phyloP scores from a whole-genome alignment of 1,140 invertebrate species.

The Mesaphorura yosii region DNA sequence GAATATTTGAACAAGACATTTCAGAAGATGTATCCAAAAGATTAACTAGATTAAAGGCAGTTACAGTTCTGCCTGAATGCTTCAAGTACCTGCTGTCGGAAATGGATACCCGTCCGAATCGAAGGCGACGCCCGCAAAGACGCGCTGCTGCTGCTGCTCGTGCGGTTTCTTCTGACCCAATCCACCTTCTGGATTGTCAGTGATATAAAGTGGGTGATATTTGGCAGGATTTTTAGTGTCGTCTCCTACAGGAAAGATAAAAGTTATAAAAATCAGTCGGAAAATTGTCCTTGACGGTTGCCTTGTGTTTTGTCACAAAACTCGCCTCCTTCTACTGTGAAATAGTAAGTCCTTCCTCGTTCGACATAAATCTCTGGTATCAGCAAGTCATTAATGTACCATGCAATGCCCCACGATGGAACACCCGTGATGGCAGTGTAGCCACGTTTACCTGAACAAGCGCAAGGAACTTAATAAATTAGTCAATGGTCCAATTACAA shows the following conservation, averaged over 20 bases:
- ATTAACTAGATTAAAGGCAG: not conserved
- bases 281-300: too few species aligned
- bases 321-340: conserved; percentile 65
- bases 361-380: conserved; percentile 83
- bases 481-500: not conserved
- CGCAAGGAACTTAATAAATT: conserved; percentile 43
- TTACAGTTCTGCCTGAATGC: not conserved
- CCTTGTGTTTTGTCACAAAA: not conserved
- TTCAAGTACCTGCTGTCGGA: conserved; percentile 56
- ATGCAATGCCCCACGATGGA: conserved; percentile 78
- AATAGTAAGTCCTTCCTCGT: conserved; percentile 76
- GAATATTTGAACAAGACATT: not conserved
- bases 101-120: conserved; percentile 61
- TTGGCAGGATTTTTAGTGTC: conserved; percentile 44
- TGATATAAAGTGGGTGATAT: conserved; percentile 91
- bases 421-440: too few species aligned
- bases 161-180: conserved; percentile 59
- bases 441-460: too few species aligned
- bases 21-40: not conserved
- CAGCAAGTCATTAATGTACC: conserved; percentile 84
- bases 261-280: not conserved
- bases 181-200: conserved; percentile 68
- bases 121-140: conserved; percentile 68
- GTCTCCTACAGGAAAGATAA: conserved; percentile 33
- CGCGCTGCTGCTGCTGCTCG: conserved; percentile 53